Conservation (phyloP, 1,140 invertebrate genomes). For the Drosophila repletoides region DNA sequence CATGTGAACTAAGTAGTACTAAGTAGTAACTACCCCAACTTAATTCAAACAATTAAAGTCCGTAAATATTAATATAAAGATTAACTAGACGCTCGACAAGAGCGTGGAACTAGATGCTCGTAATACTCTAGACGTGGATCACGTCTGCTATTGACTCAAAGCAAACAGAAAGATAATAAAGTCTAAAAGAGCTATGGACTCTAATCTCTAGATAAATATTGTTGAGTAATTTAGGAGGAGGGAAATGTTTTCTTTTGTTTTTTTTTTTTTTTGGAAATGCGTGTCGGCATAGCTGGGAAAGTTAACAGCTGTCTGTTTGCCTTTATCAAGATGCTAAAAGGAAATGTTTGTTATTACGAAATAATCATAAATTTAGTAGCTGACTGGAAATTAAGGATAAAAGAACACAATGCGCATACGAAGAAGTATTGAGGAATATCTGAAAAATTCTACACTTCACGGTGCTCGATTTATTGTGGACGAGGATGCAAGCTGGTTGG, state of each 20-base stretch:
- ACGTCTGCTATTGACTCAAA: constrained; percentile 6
- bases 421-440: constrained; percentile 72
- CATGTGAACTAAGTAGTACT: not conserved
- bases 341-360: not conserved
- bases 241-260: not conserved
- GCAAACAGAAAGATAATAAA: too few relatives aligned
- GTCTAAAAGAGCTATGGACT: too few relatives aligned
- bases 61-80: not conserved
- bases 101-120: not conserved
- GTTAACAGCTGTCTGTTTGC: constrained; percentile 25
- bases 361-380: not conserved
- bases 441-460: constrained; percentile 83
- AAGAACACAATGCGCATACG: constrained; percentile 38
- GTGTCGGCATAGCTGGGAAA: constrained; percentile 43
- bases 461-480: constrained; percentile 84
- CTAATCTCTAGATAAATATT: constrained; percentile 40
- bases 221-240: not conserved
- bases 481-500: constrained; percentile 83
- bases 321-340: constrained; percentile 14
- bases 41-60: not conserved
- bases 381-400: not conserved
- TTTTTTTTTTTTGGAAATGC: too few relatives aligned
- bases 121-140: not conserved
- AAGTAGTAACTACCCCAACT: not conserved
- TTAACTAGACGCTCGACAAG: constrained; percentile 4